A percentile compares a stretch with the other conserved stretches of the same genome.
phyloP scores from a whole-genome alignment of 2,797 vertebrate species.

The Galagoides demidoff region DNA sequence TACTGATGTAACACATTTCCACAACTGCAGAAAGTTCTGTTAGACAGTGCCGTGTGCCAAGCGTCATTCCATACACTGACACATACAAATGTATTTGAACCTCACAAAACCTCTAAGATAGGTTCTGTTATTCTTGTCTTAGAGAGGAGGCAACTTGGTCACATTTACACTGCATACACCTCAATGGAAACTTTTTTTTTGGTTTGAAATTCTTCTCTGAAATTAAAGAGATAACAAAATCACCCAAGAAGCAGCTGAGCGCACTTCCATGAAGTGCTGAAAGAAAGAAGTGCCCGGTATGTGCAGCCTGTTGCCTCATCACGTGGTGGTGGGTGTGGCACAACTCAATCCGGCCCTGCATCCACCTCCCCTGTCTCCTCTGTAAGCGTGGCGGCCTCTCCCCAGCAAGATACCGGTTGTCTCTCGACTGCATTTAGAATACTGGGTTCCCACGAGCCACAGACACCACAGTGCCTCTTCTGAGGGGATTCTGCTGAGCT shows the following conservation, averaged over 20 bases:
- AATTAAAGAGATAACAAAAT: conserved; percentile 78
- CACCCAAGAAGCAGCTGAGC: conserved; percentile 59
- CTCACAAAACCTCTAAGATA: not conserved
- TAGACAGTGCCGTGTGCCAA: accelerated
- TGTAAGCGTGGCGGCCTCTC: conserved; percentile 52
- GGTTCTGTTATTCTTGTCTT: not conserved
- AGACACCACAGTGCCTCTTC: conserved; percentile 37
- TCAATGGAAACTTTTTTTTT: conserved; percentile 19
- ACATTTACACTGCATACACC: conserved; percentile 18
- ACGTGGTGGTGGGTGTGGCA: conserved; percentile 74
- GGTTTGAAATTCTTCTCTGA: conserved; percentile 73
- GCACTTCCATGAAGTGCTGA: conserved; percentile 73
- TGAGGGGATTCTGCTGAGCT: not conserved
- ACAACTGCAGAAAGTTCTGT: accelerated
- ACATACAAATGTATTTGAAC: accelerated
- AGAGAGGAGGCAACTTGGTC: not conserved
- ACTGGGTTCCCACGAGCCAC: not conserved
- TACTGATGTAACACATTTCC: accelerated
- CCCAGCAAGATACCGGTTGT: conserved; percentile 62
- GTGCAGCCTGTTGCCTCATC: conserved; percentile 71
- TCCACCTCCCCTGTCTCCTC: conserved; percentile 59
- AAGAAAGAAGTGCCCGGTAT: conserved; percentile 85
- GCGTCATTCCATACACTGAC: not conserved
- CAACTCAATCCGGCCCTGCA: not conserved
- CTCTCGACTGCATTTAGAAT: conserved; percentile 54